phyloP scores from a whole-genome alignment of 2,888 invertebrate species.

The Athripsodes cinereus region DNA sequence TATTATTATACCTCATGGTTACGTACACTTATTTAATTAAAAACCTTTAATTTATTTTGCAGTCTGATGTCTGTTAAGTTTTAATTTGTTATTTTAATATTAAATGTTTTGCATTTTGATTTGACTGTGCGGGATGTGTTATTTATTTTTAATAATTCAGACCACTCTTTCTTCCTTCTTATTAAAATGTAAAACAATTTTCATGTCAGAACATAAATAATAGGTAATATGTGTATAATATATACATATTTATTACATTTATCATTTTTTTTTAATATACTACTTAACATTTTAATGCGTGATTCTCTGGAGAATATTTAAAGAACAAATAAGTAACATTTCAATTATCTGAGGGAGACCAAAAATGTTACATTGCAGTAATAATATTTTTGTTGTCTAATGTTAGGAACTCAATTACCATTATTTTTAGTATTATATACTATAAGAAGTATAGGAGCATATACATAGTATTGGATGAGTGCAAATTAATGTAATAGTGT shows the following conservation, averaged over 20 bases:
- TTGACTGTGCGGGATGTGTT: neutral
- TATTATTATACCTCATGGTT: slow-evolving; percentile 3
- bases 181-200: too few relatives aligned
- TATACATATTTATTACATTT: too few relatives aligned
- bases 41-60: slow-evolving; percentile 2
- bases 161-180: too few relatives aligned
- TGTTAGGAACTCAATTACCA: neutral
- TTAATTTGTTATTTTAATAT: neutral
- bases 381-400: neutral
- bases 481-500: neutral
- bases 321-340: neutral
- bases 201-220: too few relatives aligned
- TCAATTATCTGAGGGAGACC: neutral
- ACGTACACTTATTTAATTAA: neutral
- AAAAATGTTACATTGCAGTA: neutral
- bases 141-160: too few relatives aligned
- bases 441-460: neutral
- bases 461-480: neutral
- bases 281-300: too few relatives aligned
- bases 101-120: neutral
- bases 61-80: neutral
- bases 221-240: too few relatives aligned
- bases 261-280: too few relatives aligned
- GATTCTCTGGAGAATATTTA: neutral
- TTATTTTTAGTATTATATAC: neutral